Percentiles rank a stretch among this genome's conserved stretches.
phyloP scores from a whole-genome alignment of 2,113 vertebrate species.

The Grallaria varia region DNA sequence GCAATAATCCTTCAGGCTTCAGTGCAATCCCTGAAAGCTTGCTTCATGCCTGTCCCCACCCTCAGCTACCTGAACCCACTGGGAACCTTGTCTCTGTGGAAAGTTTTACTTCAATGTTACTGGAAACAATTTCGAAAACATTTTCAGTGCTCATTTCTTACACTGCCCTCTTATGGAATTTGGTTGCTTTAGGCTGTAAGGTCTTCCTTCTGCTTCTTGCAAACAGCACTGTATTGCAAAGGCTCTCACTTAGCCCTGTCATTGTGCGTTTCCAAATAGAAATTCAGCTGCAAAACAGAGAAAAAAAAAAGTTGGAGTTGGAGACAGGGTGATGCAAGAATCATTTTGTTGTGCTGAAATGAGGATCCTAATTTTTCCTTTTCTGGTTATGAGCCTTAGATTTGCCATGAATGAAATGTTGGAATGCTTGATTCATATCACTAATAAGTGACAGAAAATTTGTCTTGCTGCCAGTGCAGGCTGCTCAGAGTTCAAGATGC shows the following conservation, averaged over 20 bases:
- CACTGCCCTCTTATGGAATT: neutral
- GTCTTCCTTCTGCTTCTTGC: neutral
- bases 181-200: neutral
- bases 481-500: conserved; percentile 50
- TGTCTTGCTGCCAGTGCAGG: conserved; percentile 41
- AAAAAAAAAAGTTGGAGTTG: neutral
- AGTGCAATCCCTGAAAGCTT: neutral
- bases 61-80: neutral
- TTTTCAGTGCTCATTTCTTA: neutral
- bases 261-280: neutral
- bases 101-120: neutral
- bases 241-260: neutral
- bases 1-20: neutral
- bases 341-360: neutral
- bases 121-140: neutral
- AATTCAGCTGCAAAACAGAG: neutral
- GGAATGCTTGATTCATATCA: conserved; percentile 69
- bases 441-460: conserved; percentile 63
- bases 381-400: neutral
- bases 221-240: neutral
- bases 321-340: neutral
- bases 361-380: neutral
- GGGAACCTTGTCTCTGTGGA: neutral
- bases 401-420: conserved; percentile 48
- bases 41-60: neutral